Percentiles rank a stretch among this genome's conserved stretches.
Evolutionary conservation across 2,888 invertebrate genomes (phyloP).

Genomic region (Apotomis capreana): DNA sequence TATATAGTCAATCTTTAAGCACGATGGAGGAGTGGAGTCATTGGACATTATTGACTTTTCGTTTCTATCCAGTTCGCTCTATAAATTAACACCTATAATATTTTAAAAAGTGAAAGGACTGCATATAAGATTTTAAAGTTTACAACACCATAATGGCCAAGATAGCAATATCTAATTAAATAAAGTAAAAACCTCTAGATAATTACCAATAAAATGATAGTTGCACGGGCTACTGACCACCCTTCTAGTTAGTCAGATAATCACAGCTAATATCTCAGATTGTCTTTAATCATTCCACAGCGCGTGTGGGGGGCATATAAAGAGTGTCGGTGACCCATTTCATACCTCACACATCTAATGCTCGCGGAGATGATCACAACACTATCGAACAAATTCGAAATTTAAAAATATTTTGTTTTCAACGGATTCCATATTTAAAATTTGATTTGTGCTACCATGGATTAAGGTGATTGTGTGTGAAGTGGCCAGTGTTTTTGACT

Average conservation of each 20-base stretch:
- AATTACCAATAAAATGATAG: constrained; percentile 2
- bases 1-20: no score
- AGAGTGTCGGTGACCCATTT: constrained; percentile 73
- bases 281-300: constrained; percentile 18
- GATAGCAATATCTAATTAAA: neutral
- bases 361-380: constrained; percentile 45
- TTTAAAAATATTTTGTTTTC: neutral
- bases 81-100: neutral
- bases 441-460: constrained; percentile 41
- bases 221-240: constrained; percentile 26
- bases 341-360: constrained; percentile 60
- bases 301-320: constrained; percentile 71
- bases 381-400: constrained; percentile 14
- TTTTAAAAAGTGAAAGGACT: neutral
- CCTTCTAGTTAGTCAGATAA: constrained; percentile 34
- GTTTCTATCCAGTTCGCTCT: neutral
- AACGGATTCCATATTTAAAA: constrained; percentile 23
- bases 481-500: constrained; percentile 44
- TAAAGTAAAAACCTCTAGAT: neutral
- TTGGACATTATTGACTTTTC: no score
- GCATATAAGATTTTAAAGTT: neutral
- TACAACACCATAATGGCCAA: neutral
- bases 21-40: no score
- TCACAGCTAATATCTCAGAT: constrained; percentile 20
- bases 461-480: constrained; percentile 42